Evolutionary conservation across 2,888 invertebrate species (phyloP), one percentile per base, ranked within the genome.

Genomic region (Muscina levida): DNA sequence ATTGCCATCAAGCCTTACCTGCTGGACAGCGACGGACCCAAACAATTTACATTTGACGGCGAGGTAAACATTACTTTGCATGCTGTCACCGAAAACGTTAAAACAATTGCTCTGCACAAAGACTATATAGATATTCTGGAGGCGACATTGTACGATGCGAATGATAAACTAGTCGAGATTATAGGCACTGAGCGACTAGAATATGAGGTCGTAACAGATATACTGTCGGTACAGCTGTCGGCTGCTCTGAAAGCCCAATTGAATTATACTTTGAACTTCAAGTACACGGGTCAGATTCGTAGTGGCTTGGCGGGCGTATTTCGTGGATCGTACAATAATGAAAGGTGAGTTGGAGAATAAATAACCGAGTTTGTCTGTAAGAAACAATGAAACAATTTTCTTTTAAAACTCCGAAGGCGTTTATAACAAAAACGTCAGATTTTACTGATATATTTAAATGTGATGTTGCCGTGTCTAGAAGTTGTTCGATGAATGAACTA

Each of bases 1-100:
- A 89, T 94, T 0, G 84, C 89, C 1, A 86, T 94, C 1, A 90
- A 88, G 1, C 92, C 93, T 0, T 89, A 92, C 78, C 90, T 93
- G 22, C 75, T 85, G 2, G 53, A 72, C 1, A 74, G 78, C 15
- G 84, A 85, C 79, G 82, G 68, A 2, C 57, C 72, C 1, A 85
- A 85, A 26, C 83, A 82, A 4, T 84, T 86, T 37, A 87, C 84
- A 1, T 90, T 87, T 66, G 77, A 86, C 48, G 90, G 89, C 6
- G 77, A 84, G 19, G 87, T 89, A 0, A 79, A 90, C n/a, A 93
- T 93, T 42, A 92, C 92, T 1, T 86, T 93, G 66, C 85, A 91
- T 89, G 89, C 91, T 0, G 82, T 84, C 0, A 88, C 88, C 84
- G 83, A 86, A 6, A 87, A 91, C 77, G 90, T 92, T 0, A 85